These are phyloP conservation scores for Thamnaconus septentrionalis DNA, from an alignment of 2,113 vertebrate species.

Conservation along the genomic window DNA sequence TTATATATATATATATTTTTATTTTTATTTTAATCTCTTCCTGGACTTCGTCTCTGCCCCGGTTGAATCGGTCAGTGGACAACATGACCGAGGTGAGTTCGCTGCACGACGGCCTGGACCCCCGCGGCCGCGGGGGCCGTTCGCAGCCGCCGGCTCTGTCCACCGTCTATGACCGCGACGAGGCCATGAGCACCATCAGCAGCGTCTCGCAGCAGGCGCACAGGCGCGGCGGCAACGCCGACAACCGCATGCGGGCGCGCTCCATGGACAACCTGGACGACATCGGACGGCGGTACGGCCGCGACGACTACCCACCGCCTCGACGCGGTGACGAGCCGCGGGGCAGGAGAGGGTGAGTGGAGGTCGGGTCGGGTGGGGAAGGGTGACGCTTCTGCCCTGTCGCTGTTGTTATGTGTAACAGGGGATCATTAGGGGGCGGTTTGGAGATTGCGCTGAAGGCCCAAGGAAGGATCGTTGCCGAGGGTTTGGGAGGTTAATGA, in stretches of 20 bases:
- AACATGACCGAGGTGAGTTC: constrained; percentile 87
- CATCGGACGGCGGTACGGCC: constrained; percentile 56
- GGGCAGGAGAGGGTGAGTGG: constrained; percentile 72
- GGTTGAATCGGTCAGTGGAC: constrained; percentile 62
- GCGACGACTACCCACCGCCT: constrained; percentile 49
- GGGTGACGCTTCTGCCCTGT: no score
- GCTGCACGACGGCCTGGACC: constrained; percentile 78
- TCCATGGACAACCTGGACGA: constrained; percentile 88
- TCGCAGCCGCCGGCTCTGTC: constrained; percentile 73
- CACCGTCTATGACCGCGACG: constrained; percentile 74
- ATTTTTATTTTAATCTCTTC: background rate
- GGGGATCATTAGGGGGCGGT: no score
- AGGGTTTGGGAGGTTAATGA: no score
- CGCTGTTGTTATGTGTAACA: no score
- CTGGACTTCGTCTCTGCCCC: background rate
- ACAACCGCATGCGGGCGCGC: constrained; percentile 66
- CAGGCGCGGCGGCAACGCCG: constrained; percentile 41
- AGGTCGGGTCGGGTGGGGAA: no score
- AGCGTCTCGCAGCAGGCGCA: constrained; percentile 78
- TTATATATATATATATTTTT: background rate
- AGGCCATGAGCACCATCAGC: constrained; percentile 81
- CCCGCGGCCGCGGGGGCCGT: constrained; percentile 63
- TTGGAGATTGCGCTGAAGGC: no score
- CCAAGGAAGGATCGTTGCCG: no score
- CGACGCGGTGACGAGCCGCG: constrained; percentile 61